phyloP scores from a whole-genome alignment of 2,888 invertebrate species.

The Selenia dentaria region DNA sequence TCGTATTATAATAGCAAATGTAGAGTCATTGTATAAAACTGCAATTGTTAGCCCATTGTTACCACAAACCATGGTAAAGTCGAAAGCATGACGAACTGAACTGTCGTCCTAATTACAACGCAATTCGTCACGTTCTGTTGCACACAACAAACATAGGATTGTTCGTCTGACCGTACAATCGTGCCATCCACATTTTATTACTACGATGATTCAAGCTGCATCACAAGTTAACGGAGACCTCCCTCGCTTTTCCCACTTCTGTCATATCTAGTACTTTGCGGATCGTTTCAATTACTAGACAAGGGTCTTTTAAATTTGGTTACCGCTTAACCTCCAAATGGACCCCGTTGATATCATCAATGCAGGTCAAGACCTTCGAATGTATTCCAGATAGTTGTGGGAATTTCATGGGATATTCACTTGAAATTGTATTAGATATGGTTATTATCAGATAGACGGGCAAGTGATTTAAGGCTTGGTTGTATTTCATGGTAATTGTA shows the following conservation, averaged over 20 bases:
- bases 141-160: slow-evolving; percentile 34
- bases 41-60: slow-evolving; percentile 27
- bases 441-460: slow-evolving; percentile 37
- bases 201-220: slow-evolving; percentile 56
- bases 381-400: slow-evolving; percentile 59
- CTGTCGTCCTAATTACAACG: slow-evolving; percentile 44
- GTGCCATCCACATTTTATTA: slow-evolving; percentile 30
- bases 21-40: slow-evolving; percentile 13
- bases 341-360: slow-evolving; percentile 63
- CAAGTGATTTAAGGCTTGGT: slow-evolving; percentile 4
- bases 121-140: slow-evolving; percentile 54
- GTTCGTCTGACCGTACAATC: slow-evolving; percentile 33
- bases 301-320: slow-evolving; percentile 44
- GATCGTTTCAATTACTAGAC: slow-evolving; percentile 21
- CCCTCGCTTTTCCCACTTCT: slow-evolving; percentile 32
- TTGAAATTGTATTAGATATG: slow-evolving; percentile 56
- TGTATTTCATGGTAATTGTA: neutral
- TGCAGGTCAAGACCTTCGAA: slow-evolving; percentile 64
- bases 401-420: slow-evolving; percentile 41
- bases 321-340: slow-evolving; percentile 45
- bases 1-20: neutral
- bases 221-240: slow-evolving; percentile 46
- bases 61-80: slow-evolving; percentile 28
- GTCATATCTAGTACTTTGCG: slow-evolving; percentile 17
- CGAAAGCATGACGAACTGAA: slow-evolving; percentile 35